These are phyloP conservation scores for Orchesella cincta DNA, from an alignment of 1,140 invertebrate genomes.

Conservation along the genomic window DNA sequence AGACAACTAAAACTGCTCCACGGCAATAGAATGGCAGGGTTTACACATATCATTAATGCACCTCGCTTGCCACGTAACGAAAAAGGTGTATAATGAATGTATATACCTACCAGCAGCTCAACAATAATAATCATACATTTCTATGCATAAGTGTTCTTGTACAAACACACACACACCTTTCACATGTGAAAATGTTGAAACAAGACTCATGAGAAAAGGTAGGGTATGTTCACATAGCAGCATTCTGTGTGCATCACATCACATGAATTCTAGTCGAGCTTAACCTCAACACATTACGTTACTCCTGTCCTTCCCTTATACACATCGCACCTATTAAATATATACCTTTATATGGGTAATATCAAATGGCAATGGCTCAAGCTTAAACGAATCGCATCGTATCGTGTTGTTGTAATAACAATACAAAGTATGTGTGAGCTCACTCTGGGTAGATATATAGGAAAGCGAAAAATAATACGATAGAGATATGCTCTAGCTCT, in stretches of 20 bases:
- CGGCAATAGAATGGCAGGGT: background rate
- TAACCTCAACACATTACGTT: background rate
- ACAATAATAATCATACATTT: too few species aligned
- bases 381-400: background rate
- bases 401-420: too few species aligned
- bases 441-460: too few species aligned
- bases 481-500: too few species aligned
- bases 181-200: background rate
- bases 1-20: too few species aligned
- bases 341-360: background rate
- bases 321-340: background rate
- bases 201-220: background rate
- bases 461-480: too few species aligned
- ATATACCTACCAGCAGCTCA: too few species aligned
- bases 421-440: too few species aligned
- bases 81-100: too few species aligned
- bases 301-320: background rate
- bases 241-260: background rate
- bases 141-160: too few species aligned
- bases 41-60: background rate
- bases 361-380: background rate
- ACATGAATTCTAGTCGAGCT: background rate
- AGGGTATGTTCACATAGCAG: background rate
- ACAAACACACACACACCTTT: too few species aligned
- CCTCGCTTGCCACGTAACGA: background rate